Conservation (phyloP, 1,140 invertebrate genomes). For the Cardiocondyla obscurior region DNA sequence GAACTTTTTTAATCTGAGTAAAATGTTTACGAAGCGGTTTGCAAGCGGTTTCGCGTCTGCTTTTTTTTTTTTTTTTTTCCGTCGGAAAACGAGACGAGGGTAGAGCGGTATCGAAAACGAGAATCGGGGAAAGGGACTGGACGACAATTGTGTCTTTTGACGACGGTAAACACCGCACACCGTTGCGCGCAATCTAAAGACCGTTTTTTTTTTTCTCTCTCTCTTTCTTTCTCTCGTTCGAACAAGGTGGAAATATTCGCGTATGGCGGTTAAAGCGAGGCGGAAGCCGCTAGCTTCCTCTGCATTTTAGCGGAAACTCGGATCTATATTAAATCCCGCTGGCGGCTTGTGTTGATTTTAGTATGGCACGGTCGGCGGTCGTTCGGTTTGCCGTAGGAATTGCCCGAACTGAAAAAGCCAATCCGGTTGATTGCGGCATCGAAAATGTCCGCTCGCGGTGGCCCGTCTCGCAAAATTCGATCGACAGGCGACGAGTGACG, state of each 20-base stretch:
- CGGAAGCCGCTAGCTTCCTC: conserved; percentile 2
- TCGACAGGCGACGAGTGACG: conserved; percentile 37
- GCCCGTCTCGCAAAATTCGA: conserved; percentile 47
- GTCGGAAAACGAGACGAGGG: not conserved
- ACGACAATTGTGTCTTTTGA: conserved; percentile 23
- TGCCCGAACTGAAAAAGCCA: conserved; percentile 37
- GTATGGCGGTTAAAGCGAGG: not conserved
- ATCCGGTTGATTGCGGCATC: conserved; percentile 49
- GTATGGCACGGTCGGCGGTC: conserved; percentile 22
- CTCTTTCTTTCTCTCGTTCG: conserved; percentile 22
- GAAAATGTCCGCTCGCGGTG: conserved; percentile 43
- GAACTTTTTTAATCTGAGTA: conserved; percentile 68
- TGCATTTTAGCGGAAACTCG: conserved; percentile 33
- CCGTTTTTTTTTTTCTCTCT: too few species aligned
- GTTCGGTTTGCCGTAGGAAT: conserved; percentile 51
- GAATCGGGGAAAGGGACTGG: not conserved
- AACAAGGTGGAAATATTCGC: conserved; percentile 15
- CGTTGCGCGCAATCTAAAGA: not conserved
- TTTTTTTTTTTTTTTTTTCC: not conserved
- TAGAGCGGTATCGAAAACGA: not conserved
- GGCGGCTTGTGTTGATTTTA: conserved; percentile 45
- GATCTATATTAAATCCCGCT: conserved; percentile 55
- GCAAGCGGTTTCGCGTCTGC: not conserved
- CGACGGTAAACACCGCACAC: conserved; percentile 27
- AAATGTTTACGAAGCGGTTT: conserved; percentile 61